phyloP scores from a whole-genome alignment of 2,888 invertebrate species.

The Agrypnus murinus region DNA sequence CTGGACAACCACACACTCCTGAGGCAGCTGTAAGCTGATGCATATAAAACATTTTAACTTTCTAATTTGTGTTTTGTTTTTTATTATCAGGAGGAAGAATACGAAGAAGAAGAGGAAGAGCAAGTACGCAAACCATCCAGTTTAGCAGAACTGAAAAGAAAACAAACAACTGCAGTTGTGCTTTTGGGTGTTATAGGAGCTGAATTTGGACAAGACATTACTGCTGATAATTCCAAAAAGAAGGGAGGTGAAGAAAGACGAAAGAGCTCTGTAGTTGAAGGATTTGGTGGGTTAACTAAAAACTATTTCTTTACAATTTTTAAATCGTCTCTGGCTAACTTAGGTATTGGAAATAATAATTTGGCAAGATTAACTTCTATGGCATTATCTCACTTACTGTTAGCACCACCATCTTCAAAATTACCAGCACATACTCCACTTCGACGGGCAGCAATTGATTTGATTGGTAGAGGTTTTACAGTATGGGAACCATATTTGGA shows the following conservation, averaged over 20 bases:
- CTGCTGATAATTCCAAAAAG: slow-evolving; percentile 76
- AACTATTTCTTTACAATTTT: neutral
- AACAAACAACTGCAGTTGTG: slow-evolving; percentile 98
- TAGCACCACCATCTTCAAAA: slow-evolving; percentile 88
- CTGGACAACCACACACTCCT: slow-evolving; percentile 52
- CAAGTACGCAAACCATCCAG: slow-evolving; percentile 91
- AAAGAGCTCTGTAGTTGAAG: slow-evolving; percentile 91
- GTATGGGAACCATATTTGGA: slow-evolving; percentile 99
- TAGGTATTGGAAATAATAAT: slow-evolving; percentile 88
- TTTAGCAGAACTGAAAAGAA: slow-evolving; percentile 89
- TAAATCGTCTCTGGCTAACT: neutral
- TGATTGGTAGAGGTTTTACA: slow-evolving; percentile 97
- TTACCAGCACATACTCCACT: slow-evolving; percentile 95
- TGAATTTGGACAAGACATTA: slow-evolving; percentile 97
- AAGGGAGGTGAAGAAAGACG: slow-evolving; percentile 76
- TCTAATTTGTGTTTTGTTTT: neutral
- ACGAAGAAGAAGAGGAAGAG: slow-evolving; percentile 89
- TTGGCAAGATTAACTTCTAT: slow-evolving; percentile 94
- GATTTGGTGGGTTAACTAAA: slow-evolving; percentile 66
- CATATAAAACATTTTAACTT: neutral
- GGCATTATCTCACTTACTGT: slow-evolving; percentile 93
- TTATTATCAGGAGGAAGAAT: slow-evolving; percentile 78
- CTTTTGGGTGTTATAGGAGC: slow-evolving; percentile 97
- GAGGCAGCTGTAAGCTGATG: slow-evolving; percentile 65
- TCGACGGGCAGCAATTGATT: slow-evolving; percentile 95